Evolutionary conservation across 2,888 invertebrate genomes (phyloP).

Genomic region (Leptinotarsa haldemani): DNA sequence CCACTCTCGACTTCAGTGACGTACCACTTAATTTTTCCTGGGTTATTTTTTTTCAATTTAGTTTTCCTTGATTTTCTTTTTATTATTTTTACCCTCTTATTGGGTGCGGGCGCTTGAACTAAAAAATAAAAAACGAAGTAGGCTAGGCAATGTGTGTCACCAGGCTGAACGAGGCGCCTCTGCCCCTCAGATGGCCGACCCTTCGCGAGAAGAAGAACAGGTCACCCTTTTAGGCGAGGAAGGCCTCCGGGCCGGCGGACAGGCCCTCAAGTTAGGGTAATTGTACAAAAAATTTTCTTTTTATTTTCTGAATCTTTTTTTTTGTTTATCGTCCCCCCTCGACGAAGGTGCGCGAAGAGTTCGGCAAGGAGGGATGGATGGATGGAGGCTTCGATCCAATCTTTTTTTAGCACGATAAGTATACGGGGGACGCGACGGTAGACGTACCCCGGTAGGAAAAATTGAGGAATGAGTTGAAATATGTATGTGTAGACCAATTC

Average conservation of each 20-base stretch:
- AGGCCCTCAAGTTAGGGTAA: slow-evolving; percentile 98
- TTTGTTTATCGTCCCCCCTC: slow-evolving; percentile 7
- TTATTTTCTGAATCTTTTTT: background rate
- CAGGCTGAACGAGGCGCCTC: slow-evolving; percentile 74
- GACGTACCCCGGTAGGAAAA: background rate
- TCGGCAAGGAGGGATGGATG: background rate
- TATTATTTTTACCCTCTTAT: slow-evolving; percentile 25
- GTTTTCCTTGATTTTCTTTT: slow-evolving; percentile 33
- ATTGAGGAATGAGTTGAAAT: background rate
- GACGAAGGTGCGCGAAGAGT: background rate
- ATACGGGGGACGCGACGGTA: background rate
- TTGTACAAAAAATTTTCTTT: slow-evolving; percentile 51
- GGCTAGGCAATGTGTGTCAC: slow-evolving; percentile 73
- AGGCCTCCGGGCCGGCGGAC: slow-evolving; percentile 93
- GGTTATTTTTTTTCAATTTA: slow-evolving; percentile 29
- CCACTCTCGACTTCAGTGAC: slow-evolving; percentile 1
- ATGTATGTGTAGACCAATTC: too few species aligned
- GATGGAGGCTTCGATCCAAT: background rate
- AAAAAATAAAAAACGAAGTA: slow-evolving; percentile 31
- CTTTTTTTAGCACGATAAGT: background rate
- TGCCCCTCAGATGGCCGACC: slow-evolving; percentile 93
- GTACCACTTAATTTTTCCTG: background rate
- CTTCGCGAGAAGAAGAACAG: slow-evolving; percentile 95
- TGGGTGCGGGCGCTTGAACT: slow-evolving; percentile 12
- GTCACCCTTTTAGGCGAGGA: slow-evolving; percentile 97